Evolutionary conservation across 2,797 vertebrate genomes (phyloP).

Genomic region (Echeneis naucrates): DNA sequence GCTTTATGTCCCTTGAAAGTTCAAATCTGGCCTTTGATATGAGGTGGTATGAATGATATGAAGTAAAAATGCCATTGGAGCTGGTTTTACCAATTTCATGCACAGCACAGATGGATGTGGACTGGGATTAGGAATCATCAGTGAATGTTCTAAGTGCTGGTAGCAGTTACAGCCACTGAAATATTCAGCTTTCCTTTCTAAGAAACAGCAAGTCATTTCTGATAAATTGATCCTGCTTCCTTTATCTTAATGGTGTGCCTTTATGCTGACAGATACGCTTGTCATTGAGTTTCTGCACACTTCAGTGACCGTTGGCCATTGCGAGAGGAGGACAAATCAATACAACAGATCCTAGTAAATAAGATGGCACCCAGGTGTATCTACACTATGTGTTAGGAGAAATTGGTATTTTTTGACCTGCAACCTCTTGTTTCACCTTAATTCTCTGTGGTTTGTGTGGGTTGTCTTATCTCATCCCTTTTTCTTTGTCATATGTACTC

Average conservation of each 20-base stretch:
- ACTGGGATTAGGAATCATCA: neutral
- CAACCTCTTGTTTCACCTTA: conserved; percentile 3
- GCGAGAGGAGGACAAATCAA: conserved; percentile 26
- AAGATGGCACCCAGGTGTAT: neutral
- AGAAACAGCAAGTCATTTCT: neutral
- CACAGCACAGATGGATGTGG: neutral
- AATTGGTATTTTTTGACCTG: neutral
- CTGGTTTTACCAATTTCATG: neutral
- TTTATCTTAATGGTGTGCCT: conserved; percentile 33
- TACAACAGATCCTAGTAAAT: conserved; percentile 17
- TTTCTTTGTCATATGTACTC: neutral
- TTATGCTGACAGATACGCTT: conserved; percentile 29
- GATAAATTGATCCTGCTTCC: neutral
- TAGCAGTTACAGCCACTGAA: neutral
- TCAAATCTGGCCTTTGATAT: too few species aligned
- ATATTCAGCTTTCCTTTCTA: neutral
- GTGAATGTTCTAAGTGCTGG: neutral
- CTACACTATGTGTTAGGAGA: neutral
- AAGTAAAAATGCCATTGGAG: neutral
- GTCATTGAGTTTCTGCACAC: conserved; percentile 34
- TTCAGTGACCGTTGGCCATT: conserved; percentile 15
- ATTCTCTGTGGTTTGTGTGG: neutral
- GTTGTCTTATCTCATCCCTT: neutral
- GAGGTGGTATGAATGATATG: too few species aligned
- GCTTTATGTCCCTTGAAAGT: neutral